These are phyloP conservation scores for Pseudomyrmex pallidus DNA, from an alignment of 1,140 invertebrate genomes.

Conservation along the genomic window DNA sequence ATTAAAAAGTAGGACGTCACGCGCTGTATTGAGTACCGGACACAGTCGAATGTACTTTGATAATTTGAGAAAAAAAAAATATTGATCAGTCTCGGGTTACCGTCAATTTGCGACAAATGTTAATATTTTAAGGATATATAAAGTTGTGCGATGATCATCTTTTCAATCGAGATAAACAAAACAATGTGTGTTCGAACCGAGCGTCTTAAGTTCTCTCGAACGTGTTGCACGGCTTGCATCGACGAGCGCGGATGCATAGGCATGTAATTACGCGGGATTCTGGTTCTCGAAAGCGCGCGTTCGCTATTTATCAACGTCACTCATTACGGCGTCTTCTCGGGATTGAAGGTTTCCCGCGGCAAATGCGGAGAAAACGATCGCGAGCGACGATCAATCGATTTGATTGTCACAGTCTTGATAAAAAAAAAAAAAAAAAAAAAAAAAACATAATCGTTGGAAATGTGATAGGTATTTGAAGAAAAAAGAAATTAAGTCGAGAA, in stretches of 20 bases:
- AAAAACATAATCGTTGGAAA: background rate
- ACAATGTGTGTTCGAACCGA: background rate
- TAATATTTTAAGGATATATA: conserved; percentile 17
- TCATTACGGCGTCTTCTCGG: conserved; percentile 68
- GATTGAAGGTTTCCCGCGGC: conserved; percentile 6
- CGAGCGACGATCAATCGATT: conserved; percentile 7
- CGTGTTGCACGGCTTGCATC: conserved; percentile 39
- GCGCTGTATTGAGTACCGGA: background rate
- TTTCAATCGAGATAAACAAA: conserved; percentile 29
- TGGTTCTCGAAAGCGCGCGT: conserved; percentile 61
- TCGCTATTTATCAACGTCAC: conserved; percentile 76
- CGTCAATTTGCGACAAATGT: background rate
- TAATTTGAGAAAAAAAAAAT: background rate
- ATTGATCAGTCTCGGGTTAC: background rate
- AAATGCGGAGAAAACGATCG: conserved; percentile 25
- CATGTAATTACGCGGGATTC: conserved; percentile 73
- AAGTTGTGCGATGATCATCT: background rate
- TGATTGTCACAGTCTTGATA: conserved; percentile 32
- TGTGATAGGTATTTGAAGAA: too few relatives aligned
- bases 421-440: too few relatives aligned
- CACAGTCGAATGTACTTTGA: background rate
- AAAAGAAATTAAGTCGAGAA: too few relatives aligned
- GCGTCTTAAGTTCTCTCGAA: conserved; percentile 31
- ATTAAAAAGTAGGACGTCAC: conserved; percentile 29
- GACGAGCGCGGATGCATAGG: conserved; percentile 60